Evolutionary conservation across 2,113 vertebrate species (phyloP), one percentile per base, ranked within the genome.

Genomic region (Cyprinus carpio): DNA sequence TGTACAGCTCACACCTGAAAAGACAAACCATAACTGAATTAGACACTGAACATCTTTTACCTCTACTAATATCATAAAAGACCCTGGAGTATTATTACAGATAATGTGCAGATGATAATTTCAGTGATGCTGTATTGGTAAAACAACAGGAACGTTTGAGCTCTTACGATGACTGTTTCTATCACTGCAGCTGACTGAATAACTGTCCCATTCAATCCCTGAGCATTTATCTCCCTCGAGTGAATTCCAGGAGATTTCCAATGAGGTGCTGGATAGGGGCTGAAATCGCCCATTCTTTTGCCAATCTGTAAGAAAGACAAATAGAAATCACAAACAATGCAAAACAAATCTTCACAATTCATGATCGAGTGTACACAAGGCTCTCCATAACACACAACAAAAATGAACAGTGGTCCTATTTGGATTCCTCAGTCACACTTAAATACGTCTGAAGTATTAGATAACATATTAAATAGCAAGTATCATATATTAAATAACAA

Each of bases 201-300:
- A 51, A 16, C 49, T 51, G 13, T 51, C 15, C 23, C 58, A 60
- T 60, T 11, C 4, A n/a, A n/a, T 11, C 23, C 56, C 56, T 9
- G 56, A 20, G 20, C 56, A 58, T 58, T 9, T 6, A 58, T 58
- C 56, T 23, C 20, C 56, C 6, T 23, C 18, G 56, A 8, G 20
- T 23, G 15, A 23, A 9, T 7, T 23, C 56, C 56, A 58, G 56
- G 18, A 58, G 20, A 58, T 23, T 23, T 2, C 20, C 20, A 23
- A 23, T 7, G 56, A 23, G 56, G 2, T 1, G 7, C 2, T 8
- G 56, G 56, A 58, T 58, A 0, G 2, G 8, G 1, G 0, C 2
- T 23, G 20, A 18, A 58, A 23, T 23, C 0, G 6, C 4, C 18
- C 56, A 9, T 58, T 58, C 46, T 46, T 46, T 58, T 58, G 20